These are phyloP conservation scores for Falco punctatus DNA, from an alignment of 2,113 vertebrate genomes.

Conservation along the genomic window DNA sequence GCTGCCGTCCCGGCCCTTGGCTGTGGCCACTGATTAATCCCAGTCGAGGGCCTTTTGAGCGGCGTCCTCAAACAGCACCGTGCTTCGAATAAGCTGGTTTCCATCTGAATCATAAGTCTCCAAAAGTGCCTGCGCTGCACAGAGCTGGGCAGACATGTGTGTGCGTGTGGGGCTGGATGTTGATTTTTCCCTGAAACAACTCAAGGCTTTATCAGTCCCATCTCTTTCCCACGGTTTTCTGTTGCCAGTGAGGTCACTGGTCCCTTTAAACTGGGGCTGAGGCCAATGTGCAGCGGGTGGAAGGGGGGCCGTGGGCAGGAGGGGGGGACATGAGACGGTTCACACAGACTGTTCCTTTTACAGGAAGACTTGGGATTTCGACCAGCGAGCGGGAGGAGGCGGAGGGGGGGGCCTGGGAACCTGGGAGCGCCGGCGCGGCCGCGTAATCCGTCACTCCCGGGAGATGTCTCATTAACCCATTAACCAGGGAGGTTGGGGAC, in stretches of 20 bases:
- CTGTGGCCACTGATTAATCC: neutral
- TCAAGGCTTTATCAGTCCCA: constrained; percentile 70
- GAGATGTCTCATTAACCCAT: constrained; percentile 61
- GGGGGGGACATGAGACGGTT: constrained; percentile 19
- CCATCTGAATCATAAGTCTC: neutral
- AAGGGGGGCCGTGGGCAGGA: neutral
- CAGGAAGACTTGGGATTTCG: constrained; percentile 50
- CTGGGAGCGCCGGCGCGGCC: constrained; percentile 52
- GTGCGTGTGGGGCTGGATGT: constrained; percentile 66
- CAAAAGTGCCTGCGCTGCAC: neutral
- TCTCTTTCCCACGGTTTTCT: constrained; percentile 75
- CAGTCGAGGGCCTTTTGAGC: neutral
- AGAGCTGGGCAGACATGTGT: constrained; percentile 49
- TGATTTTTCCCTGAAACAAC: constrained; percentile 73
- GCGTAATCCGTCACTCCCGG: constrained; percentile 56
- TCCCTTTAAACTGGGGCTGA: constrained; percentile 69
- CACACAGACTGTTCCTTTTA: constrained; percentile 49
- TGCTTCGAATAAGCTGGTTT: neutral
- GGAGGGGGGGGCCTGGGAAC: constrained; percentile 4
- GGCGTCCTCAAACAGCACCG: neutral
- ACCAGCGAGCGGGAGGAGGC: constrained; percentile 21
- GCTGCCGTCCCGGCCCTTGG: neutral
- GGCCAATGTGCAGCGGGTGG: constrained; percentile 59
- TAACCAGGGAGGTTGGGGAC: constrained; percentile 32
- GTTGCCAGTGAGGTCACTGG: constrained; percentile 74